Percentiles rank a stretch among this genome's conserved stretches.
phyloP scores from a whole-genome alignment of 2,888 invertebrate genomes.

The Xanthia togata region DNA sequence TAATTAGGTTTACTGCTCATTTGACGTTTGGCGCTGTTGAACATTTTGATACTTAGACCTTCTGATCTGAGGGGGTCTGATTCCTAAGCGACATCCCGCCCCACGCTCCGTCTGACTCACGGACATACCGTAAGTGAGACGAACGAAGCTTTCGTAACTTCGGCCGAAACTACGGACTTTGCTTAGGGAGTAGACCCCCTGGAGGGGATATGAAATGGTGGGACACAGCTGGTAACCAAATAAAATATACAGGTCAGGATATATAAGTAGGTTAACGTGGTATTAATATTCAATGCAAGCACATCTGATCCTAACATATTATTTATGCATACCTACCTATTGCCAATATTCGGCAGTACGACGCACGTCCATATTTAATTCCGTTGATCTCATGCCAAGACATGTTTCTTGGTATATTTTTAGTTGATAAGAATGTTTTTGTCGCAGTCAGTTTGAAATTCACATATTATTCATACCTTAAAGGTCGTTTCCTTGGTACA shows the following conservation, averaged over 20 bases:
- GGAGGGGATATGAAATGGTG: background rate
- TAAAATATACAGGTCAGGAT: background rate
- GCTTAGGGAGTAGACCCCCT: too few species aligned
- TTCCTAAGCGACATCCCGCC: too few species aligned
- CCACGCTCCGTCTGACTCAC: too few species aligned
- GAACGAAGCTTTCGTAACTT: too few species aligned
- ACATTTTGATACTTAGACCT: too few species aligned
- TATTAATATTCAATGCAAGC: conserved; percentile 22
- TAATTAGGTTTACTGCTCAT: too few species aligned
- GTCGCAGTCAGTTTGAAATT: background rate
- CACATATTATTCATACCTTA: background rate
- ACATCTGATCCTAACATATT: conserved; percentile 3
- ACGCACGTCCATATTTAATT: conserved; percentile 32
- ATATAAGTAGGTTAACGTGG: background rate
- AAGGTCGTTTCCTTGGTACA: background rate
- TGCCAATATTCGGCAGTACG: conserved; percentile 11
- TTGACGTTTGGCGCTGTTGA: too few species aligned
- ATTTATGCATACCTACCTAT: background rate
- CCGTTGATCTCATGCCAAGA: conserved; percentile 53
- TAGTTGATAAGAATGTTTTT: conserved; percentile 26
- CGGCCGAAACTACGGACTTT: too few species aligned
- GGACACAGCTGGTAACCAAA: background rate
- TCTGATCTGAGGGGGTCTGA: too few species aligned
- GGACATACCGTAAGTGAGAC: too few species aligned
- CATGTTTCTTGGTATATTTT: conserved; percentile 39